Conservation (phyloP, 2,113 vertebrate species). For the Aphelocoma coerulescens region DNA sequence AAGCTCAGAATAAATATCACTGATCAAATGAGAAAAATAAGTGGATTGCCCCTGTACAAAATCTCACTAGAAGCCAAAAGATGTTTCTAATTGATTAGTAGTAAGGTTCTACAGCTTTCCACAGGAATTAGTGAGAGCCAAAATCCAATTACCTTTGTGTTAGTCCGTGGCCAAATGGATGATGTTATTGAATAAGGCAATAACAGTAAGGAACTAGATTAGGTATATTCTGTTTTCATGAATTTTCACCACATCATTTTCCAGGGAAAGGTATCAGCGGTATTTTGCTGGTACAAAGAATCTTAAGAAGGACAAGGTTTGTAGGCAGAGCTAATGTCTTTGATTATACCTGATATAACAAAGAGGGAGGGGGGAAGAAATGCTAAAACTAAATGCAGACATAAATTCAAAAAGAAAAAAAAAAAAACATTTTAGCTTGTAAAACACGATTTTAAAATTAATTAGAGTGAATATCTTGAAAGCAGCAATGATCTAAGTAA, state of each 20-base stretch:
- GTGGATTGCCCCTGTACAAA: neutral
- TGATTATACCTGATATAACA: neutral
- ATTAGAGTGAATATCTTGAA: neutral
- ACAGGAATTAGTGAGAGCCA: neutral
- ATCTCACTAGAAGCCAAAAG: neutral
- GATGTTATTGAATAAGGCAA: neutral
- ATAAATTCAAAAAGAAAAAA: no score
- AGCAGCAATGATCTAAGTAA: neutral
- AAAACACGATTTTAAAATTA: neutral
- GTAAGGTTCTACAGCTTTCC: neutral
- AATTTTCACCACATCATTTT: neutral
- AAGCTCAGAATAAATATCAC: neutral
- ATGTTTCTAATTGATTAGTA: neutral
- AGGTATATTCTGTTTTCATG: neutral
- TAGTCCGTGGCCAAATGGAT: neutral
- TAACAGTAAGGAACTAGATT: neutral
- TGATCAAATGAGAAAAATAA: neutral
- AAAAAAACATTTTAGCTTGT: neutral
- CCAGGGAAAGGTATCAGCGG: neutral
- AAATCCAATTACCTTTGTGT: neutral
- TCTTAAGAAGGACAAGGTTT: neutral
- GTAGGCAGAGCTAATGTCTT: neutral
- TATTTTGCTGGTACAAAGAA: neutral
- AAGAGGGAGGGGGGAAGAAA: rapidly evolving
- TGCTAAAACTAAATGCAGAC: neutral